Base-by-base conservation (phyloP, 2,113 vertebrate species). In the Centropristis striata region DNA sequence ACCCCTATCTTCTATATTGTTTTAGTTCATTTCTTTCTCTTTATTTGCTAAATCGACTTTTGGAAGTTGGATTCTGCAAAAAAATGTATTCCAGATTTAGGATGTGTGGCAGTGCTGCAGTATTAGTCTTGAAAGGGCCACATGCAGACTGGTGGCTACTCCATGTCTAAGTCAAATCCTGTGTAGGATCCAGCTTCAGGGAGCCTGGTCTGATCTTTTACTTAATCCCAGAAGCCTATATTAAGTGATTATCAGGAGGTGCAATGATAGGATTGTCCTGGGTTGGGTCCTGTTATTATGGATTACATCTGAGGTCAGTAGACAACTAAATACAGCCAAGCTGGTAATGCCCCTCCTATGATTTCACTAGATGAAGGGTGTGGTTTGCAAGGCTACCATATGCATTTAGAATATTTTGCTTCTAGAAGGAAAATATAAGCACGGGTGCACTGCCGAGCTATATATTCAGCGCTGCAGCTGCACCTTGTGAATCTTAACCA, bases 291-390 rank as follows among this genome's bases (percentile, higher is more conserved):
- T 89, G 85, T 95, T 93, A 96, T 96, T 95, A 92, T 83, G 93
- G 93, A 94, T 92, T 96, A 93, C 89, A 90, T 78, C 90, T 84
- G 89, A 85, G 83, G 91, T 91, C 92, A 90, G 88, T 87, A 93
- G 87, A 94, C 93, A 88, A 90, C 89, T 91, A 92, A 95, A 94
- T 87, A 83, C 95, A 96, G 94, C 95, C 77, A 63, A 89, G 95
- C 95, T 93, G 86, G 74, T 83, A 85, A 68, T 91, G 53, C 93
- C 93, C 57, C 95, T 90, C 93, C 88, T 88, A 92, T 95, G 90
- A 91, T 91, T 92, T 88, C 72, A 88, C 81, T 71, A 77, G 76
- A 89, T 75, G 90, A 78, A 89, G 82, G 84, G 92, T 85, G 76
- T 70, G 84, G 81, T 80, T 77, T 63, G 69, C 90, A 87, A 86